These are phyloP conservation scores for Sussaba pulchella DNA, from an alignment of 2,888 invertebrate genomes.

Conservation along the genomic window DNA sequence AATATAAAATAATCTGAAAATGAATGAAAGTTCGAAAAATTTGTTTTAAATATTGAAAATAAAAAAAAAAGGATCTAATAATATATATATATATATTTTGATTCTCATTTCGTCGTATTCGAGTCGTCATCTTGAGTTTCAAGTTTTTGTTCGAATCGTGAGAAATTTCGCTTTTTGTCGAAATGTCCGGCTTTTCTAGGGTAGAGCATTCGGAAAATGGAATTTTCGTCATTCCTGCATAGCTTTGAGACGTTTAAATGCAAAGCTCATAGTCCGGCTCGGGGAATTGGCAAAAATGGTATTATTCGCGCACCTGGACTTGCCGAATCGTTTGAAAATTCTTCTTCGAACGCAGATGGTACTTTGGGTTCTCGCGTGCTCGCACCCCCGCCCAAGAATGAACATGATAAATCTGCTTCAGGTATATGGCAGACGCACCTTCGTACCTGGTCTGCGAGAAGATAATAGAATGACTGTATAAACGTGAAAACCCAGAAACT, in stretches of 20 bases:
- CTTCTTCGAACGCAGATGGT: constrained; percentile 59
- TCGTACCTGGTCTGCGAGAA: constrained; percentile 57
- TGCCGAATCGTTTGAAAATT: constrained; percentile 46
- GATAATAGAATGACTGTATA: constrained; percentile 53
- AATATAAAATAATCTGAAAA: not conserved
- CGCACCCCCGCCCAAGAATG: constrained; percentile 39
- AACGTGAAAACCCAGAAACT: constrained; percentile 42
- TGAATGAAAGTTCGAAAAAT: too few relatives aligned
- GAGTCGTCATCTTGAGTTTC: too few relatives aligned
- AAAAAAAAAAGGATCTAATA: not conserved
- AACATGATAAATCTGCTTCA: constrained; percentile 75
- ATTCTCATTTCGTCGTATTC: too few relatives aligned
- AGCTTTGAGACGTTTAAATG: not conserved
- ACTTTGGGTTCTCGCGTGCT: constrained; percentile 25
- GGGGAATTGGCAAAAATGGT: constrained; percentile 6
- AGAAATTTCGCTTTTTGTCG: too few relatives aligned
- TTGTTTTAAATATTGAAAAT: not conserved
- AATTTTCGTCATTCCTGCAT: too few relatives aligned
- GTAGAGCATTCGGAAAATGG: too few relatives aligned
- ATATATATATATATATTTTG: too few relatives aligned
- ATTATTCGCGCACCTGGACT: constrained; percentile 44
- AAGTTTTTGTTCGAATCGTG: too few relatives aligned
- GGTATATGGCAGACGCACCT: constrained; percentile 65
- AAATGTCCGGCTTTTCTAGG: too few relatives aligned
- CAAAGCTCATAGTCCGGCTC: not conserved